Conservation (phyloP, 2,888 invertebrate species). For the Drosophila cognata region DNA sequence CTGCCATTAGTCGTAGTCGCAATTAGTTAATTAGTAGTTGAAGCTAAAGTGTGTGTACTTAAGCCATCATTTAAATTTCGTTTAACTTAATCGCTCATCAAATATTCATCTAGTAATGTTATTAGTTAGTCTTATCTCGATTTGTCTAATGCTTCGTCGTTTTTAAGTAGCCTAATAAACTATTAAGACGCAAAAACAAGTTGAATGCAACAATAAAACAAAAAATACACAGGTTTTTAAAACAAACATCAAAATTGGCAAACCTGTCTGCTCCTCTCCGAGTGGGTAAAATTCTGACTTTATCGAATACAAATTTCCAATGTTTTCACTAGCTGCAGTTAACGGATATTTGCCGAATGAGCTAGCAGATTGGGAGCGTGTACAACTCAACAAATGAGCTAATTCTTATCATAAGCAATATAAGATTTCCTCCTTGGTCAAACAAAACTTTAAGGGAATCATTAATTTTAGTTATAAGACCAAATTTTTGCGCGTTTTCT, state of each 20-base stretch:
- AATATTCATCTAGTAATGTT: neutral
- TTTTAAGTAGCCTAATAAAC: slow-evolving; percentile 1
- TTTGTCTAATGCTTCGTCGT: neutral
- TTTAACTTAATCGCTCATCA: neutral
- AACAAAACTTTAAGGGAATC: neutral
- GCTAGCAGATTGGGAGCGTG: too few species aligned
- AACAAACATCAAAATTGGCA: neutral
- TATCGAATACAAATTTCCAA: too few species aligned
- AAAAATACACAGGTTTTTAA: neutral
- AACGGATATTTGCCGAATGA: neutral
- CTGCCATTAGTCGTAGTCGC: slow-evolving; percentile 70
- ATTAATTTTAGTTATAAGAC: fast-evolving
- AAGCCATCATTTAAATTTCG: slow-evolving; percentile 41
- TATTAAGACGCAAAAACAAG: neutral
- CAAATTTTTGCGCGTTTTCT: neutral
- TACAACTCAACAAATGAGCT: neutral
- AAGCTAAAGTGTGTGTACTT: slow-evolving; percentile 66
- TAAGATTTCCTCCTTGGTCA: neutral
- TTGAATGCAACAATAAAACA: slow-evolving; percentile 13
- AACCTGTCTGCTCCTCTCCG: neutral
- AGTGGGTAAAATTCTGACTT: neutral
- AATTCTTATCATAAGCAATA: neutral
- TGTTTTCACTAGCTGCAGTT: neutral
- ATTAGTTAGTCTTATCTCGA: neutral
- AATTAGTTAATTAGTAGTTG: slow-evolving; percentile 34